Percentiles rank a stretch among this genome's conserved stretches.
These are phyloP conservation scores for Schizopygopsis pylzovi DNA, from an alignment of 2,797 vertebrate genomes.

Conservation along the genomic window DNA sequence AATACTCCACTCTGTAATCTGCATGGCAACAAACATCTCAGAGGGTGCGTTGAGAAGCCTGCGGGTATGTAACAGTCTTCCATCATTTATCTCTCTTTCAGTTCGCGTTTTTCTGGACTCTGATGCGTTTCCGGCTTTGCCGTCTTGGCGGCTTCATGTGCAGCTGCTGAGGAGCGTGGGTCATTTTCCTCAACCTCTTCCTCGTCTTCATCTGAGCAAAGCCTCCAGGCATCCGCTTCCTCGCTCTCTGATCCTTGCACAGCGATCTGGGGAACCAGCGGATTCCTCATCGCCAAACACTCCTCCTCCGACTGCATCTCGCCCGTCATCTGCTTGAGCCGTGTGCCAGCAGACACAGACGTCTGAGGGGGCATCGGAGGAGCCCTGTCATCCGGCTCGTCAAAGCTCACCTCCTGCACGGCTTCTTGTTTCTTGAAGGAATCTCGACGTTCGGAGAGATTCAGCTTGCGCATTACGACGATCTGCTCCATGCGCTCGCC, in stretches of 20 bases:
- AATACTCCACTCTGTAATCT: constrained; percentile 19
- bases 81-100: constrained; percentile 47
- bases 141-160: background rate
- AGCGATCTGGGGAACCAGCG: constrained; percentile 87
- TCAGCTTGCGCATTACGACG: constrained; percentile 94
- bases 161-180: background rate
- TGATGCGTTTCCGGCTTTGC: constrained; percentile 6
- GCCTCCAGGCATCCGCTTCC: constrained; percentile 84
- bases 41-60: background rate
- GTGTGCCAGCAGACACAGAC: constrained; percentile 28
- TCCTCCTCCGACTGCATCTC: constrained; percentile 61
- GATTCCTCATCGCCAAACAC: constrained; percentile 68
- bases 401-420: constrained; percentile 97
- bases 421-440: constrained; percentile 99
- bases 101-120: constrained; percentile 47
- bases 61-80: constrained; percentile 6
- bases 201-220: constrained; percentile 79
- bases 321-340: constrained; percentile 68
- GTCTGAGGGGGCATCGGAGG: constrained; percentile 6
- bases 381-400: constrained; percentile 84
- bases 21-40: background rate
- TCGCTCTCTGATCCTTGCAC: constrained; percentile 89
- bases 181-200: constrained; percentile 59
- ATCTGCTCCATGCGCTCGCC: constrained; percentile 85
- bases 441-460: constrained; percentile 93